Conservation (phyloP, 2,888 invertebrate species). For the Callinectes sapidus region DNA sequence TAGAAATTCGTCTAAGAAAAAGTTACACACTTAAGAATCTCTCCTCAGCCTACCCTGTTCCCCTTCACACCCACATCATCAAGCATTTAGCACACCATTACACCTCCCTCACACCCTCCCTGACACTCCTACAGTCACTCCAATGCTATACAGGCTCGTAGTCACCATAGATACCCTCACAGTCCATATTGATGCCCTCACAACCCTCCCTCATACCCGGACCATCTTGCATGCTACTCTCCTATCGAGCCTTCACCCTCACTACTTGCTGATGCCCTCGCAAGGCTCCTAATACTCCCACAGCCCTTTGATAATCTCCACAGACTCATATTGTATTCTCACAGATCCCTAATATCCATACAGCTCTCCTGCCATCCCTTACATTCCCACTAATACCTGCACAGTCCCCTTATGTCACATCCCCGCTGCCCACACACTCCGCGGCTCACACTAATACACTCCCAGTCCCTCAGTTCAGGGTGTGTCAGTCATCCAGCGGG, state of each 20-base stretch:
- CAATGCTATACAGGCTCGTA: not conserved
- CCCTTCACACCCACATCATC: not conserved
- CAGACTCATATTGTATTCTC: not conserved
- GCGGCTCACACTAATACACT: not conserved
- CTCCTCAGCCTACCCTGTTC: not conserved
- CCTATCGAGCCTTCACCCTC: not conserved
- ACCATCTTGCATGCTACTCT: not conserved
- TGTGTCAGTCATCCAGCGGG: not conserved
- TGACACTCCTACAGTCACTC: not conserved
- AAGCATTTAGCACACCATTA: not conserved
- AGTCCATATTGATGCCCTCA: not conserved
- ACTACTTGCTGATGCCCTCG: no score
- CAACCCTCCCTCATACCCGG: not conserved
- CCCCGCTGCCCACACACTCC: not conserved
- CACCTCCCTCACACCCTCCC: not conserved
- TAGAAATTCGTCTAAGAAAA: no score
- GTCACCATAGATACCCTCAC: not conserved
- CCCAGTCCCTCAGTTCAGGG: not conserved
- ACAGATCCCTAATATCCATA: not conserved
- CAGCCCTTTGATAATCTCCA: not conserved
- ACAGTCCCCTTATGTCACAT: not conserved
- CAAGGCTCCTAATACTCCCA: not conserved
- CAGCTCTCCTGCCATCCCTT: not conserved
- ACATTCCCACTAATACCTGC: not conserved
- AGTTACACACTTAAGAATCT: no score